Evolutionary conservation across 2,113 vertebrate species (phyloP).

Genomic region (Herpetotheres cachinnans): DNA sequence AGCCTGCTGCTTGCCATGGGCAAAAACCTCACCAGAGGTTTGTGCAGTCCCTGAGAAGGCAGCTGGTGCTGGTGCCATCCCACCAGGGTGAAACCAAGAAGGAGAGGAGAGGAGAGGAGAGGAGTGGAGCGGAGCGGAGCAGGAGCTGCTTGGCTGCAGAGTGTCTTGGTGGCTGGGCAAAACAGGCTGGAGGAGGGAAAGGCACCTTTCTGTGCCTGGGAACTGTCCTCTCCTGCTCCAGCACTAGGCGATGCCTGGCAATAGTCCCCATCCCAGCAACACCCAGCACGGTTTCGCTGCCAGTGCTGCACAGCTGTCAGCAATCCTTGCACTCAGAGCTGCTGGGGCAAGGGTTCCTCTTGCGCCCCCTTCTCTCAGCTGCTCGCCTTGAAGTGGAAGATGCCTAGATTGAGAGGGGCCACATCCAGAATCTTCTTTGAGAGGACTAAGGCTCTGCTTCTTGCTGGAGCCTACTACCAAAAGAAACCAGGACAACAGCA

Average conservation of each 20-base stretch:
- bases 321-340: neutral
- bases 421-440: neutral
- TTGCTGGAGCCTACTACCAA: neutral
- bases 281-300: neutral
- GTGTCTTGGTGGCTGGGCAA: neutral
- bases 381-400: neutral
- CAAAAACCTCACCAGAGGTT: neutral
- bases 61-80: neutral
- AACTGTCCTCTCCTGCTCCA: neutral
- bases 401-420: neutral
- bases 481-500: neutral
- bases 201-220: neutral
- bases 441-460: neutral
- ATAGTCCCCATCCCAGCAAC: neutral
- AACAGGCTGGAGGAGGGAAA: neutral
- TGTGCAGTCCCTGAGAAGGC: neutral
- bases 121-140: neutral
- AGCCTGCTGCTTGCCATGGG: neutral
- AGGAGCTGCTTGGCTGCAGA: neutral
- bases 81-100: neutral
- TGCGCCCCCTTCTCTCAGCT: neutral
- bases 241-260: neutral
- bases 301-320: accelerated
- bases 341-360: neutral
- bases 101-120: too few relatives aligned